Conservation (phyloP, 2,797 vertebrate species). For the Mus spretus region DNA sequence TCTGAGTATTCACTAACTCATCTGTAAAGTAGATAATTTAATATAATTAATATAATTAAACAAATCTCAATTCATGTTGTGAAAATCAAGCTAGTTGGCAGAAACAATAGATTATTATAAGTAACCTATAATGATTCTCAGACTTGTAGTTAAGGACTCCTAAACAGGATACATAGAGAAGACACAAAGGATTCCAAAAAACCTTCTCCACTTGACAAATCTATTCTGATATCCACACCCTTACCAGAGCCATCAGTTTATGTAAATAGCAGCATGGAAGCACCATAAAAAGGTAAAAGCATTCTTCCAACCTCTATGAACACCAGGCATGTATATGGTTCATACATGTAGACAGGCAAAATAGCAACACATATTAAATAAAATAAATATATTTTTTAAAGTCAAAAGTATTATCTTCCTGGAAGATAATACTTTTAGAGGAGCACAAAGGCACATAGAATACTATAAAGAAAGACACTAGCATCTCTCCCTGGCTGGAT, state of each 20-base stretch:
- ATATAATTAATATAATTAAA: slow-evolving; percentile 9
- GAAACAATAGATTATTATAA: slow-evolving; percentile 3
- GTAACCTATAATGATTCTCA: neutral
- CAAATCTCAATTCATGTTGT: slow-evolving; percentile 18
- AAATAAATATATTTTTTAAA: neutral
- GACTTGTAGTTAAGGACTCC: neutral
- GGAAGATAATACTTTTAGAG: neutral
- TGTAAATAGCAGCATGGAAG: neutral
- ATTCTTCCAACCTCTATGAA: neutral
- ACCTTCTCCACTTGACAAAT: neutral
- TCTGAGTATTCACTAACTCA: slow-evolving; percentile 35
- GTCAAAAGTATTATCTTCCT: neutral
- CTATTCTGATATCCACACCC: neutral
- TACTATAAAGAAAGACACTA: neutral
- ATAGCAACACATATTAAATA: too few relatives aligned
- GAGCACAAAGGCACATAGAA: neutral
- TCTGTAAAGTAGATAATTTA: slow-evolving; percentile 43
- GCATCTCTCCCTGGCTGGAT: neutral
- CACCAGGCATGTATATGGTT: neutral
- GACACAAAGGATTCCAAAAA: neutral
- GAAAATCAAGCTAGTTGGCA: slow-evolving; percentile 57
- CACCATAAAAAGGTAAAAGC: neutral
- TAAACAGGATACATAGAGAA: neutral
- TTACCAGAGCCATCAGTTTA: neutral
- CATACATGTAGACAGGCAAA: neutral